A percentile compares a stretch with the other conserved stretches of the same genome.
Conservation (phyloP, 2,797 vertebrate genomes). For the Trematomus bernacchii region DNA sequence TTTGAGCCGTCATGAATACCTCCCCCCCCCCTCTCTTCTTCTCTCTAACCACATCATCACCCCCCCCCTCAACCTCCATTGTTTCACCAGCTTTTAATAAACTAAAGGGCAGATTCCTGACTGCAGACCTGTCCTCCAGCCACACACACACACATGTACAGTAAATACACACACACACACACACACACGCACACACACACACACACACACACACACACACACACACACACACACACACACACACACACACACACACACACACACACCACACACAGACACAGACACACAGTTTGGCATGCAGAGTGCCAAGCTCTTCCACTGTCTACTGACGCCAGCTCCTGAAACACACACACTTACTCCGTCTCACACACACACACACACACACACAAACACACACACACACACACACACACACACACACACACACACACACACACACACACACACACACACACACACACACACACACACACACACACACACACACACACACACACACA, state of each 20-base stretch:
- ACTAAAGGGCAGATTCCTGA: constrained; percentile 90
- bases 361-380: constrained; percentile 6
- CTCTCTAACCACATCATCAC: constrained; percentile 51
- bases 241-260: too few relatives aligned
- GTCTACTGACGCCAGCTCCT: constrained; percentile 79
- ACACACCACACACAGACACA: too few relatives aligned
- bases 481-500: constrained; percentile 39
- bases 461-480: constrained; percentile 22
- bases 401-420: constrained; percentile 43
- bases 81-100: constrained; percentile 91
- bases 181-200: constrained; percentile 45
- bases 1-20: constrained; percentile 16
- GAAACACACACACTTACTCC: constrained; percentile 59
- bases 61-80: constrained; percentile 71
- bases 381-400: constrained; percentile 42
- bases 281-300: constrained; percentile 77
- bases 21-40: constrained; percentile 27
- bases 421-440: constrained; percentile 22
- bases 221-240: too few relatives aligned
- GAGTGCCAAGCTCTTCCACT: constrained; percentile 78
- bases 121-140: constrained; percentile 68
- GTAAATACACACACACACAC: constrained; percentile 47
- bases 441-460: constrained; percentile 54
- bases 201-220: constrained; percentile 48
- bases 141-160: constrained; percentile 52